A percentile compares a stretch with the other conserved stretches of the same genome.
phyloP scores from a whole-genome alignment of 1,140 invertebrate genomes.

The Ptiloglossa arizonensis region DNA sequence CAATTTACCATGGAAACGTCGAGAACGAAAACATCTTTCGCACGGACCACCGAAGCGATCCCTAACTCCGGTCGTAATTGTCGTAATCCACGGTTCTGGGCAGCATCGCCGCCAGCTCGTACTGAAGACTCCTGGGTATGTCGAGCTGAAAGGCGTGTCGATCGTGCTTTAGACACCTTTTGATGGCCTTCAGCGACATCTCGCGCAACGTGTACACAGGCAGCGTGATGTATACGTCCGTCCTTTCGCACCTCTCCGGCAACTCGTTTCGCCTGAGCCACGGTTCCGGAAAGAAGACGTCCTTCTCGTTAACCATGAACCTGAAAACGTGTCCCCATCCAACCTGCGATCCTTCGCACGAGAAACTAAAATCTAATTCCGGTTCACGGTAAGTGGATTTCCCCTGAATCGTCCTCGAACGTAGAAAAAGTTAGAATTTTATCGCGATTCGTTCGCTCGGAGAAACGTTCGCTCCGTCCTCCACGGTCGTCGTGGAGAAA shows the following conservation, averaged over 20 bases:
- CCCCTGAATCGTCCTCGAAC: neutral
- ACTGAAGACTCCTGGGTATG: constrained; percentile 70
- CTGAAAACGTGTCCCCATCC: constrained; percentile 54
- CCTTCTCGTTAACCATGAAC: constrained; percentile 68
- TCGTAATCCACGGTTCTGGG: too few relatives aligned
- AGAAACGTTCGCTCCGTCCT: too few relatives aligned
- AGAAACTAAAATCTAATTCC: neutral
- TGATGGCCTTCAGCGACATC: constrained; percentile 72
- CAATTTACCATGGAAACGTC: too few relatives aligned
- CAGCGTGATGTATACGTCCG: constrained; percentile 72
- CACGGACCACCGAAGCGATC: too few relatives aligned
- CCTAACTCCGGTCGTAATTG: too few relatives aligned
- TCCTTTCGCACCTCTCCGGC: constrained; percentile 59
- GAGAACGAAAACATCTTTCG: too few relatives aligned
- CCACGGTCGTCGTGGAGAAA: too few relatives aligned
- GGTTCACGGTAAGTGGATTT: neutral
- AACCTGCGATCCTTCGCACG: neutral
- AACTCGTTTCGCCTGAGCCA: constrained; percentile 57
- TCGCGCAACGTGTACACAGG: constrained; percentile 76
- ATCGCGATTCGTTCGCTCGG: too few relatives aligned
- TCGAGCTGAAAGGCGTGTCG: constrained; percentile 69
- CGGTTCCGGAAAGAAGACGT: constrained; percentile 76
- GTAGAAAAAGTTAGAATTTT: neutral
- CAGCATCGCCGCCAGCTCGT: constrained; percentile 64
- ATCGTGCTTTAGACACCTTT: constrained; percentile 73